Evolutionary conservation across 2,113 vertebrate genomes (phyloP).

Genomic region (Balaeniceps rex): DNA sequence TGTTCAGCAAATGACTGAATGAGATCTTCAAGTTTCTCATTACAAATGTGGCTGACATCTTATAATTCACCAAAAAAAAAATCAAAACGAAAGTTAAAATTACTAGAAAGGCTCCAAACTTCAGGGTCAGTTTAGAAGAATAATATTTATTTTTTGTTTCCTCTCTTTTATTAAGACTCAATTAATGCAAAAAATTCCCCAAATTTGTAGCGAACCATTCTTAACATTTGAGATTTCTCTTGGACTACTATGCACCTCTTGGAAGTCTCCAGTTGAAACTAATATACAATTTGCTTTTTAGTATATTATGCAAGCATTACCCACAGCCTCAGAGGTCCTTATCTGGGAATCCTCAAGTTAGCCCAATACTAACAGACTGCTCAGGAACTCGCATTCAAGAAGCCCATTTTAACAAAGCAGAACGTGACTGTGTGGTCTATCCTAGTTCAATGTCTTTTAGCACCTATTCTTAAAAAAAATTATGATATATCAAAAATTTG

Average conservation of each 20-base stretch:
- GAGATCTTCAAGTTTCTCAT: constrained; percentile 81
- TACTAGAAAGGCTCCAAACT: not conserved
- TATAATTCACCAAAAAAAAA: not conserved
- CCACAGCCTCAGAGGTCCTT: not conserved
- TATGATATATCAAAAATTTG: not conserved
- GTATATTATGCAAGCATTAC: not conserved
- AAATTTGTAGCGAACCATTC: not conserved
- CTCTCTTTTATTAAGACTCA: not conserved
- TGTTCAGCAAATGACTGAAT: constrained; percentile 78
- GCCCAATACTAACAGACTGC: not conserved
- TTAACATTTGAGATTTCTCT: not conserved
- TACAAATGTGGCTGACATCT: constrained; percentile 68
- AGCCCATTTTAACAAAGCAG: not conserved
- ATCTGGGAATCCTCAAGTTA: not conserved
- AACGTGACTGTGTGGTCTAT: not conserved
- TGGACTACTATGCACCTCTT: not conserved
- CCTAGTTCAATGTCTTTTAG: not conserved
- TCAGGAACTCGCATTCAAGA: not conserved
- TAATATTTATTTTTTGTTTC: not conserved
- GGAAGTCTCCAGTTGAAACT: not conserved
- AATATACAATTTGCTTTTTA: not conserved
- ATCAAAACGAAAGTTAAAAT: not conserved
- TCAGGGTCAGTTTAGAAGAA: not conserved
- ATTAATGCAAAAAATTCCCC: not conserved
- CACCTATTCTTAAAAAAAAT: not conserved